Evolutionary conservation across 2,797 vertebrate species (phyloP).

Genomic region (Synaphobranchus kaupii): DNA sequence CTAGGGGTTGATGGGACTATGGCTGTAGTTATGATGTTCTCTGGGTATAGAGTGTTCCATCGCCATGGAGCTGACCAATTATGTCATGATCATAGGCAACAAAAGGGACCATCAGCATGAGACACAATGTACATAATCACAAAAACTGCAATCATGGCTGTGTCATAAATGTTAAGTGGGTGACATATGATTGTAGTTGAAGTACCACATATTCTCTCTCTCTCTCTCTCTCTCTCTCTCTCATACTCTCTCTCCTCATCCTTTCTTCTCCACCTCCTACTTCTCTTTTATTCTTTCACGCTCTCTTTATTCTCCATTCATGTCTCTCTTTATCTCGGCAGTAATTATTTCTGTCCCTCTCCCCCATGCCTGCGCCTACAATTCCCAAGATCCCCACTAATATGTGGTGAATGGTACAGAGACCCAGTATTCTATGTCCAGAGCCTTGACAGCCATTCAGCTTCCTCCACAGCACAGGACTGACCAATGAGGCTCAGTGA

Average conservation of each 20-base stretch:
- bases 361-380: neutral
- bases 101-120: conserved; percentile 65
- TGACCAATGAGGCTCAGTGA: conserved; percentile 75
- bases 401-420: conserved; percentile 56
- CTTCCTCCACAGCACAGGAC: conserved; percentile 53
- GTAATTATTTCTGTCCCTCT: neutral
- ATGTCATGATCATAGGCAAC: conserved; percentile 59
- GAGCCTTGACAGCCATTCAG: conserved; percentile 49
- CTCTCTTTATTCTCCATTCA: neutral
- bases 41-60: conserved; percentile 66
- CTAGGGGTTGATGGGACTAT: conserved; percentile 59
- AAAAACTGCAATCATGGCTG: conserved; percentile 5
- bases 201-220: neutral
- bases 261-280: too few species aligned
- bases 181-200: neutral
- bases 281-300: too few species aligned
- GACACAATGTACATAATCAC: neutral
- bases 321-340: neutral
- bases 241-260: neutral
- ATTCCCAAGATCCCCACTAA: conserved; percentile 46
- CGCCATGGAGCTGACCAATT: conserved; percentile 53
- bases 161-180: neutral
- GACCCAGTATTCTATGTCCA: conserved; percentile 45
- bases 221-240: neutral
- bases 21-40: conserved; percentile 65